These are phyloP conservation scores for Pseudorhombus dupliciocellatus DNA, from an alignment of 2,113 vertebrate genomes.

Conservation along the genomic window DNA sequence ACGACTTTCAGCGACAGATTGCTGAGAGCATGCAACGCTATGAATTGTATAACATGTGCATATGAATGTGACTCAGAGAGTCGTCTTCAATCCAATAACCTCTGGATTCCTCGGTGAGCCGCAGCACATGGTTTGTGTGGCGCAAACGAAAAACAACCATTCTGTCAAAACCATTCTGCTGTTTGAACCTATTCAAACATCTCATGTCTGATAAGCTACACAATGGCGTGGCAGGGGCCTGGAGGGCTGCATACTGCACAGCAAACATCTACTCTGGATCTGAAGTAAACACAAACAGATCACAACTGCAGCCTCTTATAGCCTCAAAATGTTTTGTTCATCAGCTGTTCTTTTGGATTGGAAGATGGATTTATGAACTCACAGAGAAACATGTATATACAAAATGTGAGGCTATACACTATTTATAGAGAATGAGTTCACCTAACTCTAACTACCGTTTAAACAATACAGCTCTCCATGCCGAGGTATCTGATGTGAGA, in stretches of 20 bases:
- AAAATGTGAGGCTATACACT: not conserved
- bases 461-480: no score
- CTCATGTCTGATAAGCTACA: not conserved
- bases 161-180: constrained; percentile 13
- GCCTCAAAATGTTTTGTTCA: not conserved
- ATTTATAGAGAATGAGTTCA: no score
- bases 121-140: constrained; percentile 16
- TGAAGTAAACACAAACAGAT: not conserved
- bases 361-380: not conserved
- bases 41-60: constrained; percentile 3
- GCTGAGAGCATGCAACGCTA: not conserved
- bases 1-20: not conserved
- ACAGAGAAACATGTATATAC: not conserved
- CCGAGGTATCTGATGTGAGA: no score
- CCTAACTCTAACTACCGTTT: no score
- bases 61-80: constrained; percentile 16
- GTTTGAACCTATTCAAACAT: not conserved
- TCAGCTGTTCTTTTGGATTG: not conserved
- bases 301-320: not conserved
- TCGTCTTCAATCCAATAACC: constrained; percentile 25
- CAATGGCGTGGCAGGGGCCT: constrained; percentile 2
- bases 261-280: not conserved
- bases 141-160: not conserved
- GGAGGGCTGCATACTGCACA: not conserved
- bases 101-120: constrained; percentile 16